Evolutionary conservation across 2,888 invertebrate genomes (phyloP), one percentile per base, ranked within the genome.

Genomic region (Capitulum mitella): DNA sequence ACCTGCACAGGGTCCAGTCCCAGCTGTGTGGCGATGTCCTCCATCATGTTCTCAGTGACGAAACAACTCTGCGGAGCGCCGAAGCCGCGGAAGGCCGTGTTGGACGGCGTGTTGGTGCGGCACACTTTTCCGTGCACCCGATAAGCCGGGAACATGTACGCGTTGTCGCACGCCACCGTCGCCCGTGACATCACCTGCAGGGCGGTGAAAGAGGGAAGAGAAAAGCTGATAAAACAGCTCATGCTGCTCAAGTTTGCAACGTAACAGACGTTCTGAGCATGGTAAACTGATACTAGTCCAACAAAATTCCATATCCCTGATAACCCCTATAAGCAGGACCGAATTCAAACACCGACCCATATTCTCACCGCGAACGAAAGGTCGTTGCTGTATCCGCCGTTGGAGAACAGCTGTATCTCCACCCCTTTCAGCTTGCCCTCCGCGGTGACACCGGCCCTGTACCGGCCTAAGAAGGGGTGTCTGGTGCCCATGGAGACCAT

Each of bases 31-130:
- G 96, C 94, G 26, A 95, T 88, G 81, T 93, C 91, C 81, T 92
- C 88, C 61, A 94, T 89, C 82, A 94, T 91, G 82, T 88, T 90
- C 86, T 97, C 97, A 0, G 90, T 92, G 1, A 91, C 90, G 84
- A 93, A 92, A 94, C 95, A 94, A 46, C 92, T 95, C 84, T 96
- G 96, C 0, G 96, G 96, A 0, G 91, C 94, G 12, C 96, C 96
- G 84, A 95, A 96, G 2, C 95, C 95, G 83, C 97, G 88, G 84
- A 97, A 97, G 0, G 97, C 97, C 0, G 97, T 97, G 84, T 95
- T 95, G 0, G 95, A 95, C 0, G 95, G 91, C 78, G 94, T 85
- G 87, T 98, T 96, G 0, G 97, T 98, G 86, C 90, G 92, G 84
- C 97, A 97, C 22, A 91, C 87, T 83, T 90, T 90, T 0, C 93